These are phyloP conservation scores for Beris morrisii DNA, from an alignment of 2,888 invertebrate genomes.

Conservation along the genomic window DNA sequence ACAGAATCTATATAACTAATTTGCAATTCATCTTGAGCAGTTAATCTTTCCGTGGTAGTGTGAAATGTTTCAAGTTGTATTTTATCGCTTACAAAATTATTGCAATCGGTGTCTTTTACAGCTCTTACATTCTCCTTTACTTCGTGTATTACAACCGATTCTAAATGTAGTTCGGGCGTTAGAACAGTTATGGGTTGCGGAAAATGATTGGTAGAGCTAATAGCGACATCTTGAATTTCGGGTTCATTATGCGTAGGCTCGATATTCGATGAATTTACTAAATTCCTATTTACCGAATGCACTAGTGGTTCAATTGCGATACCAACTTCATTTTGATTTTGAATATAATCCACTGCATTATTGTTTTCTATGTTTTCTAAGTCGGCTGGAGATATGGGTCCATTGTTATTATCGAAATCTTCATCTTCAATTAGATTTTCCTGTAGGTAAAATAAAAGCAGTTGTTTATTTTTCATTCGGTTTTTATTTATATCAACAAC, in stretches of 20 bases:
- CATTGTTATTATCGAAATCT: conserved; percentile 59
- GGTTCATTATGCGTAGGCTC: neutral
- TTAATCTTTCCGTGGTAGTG: too few species aligned
- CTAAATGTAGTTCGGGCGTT: too few species aligned
- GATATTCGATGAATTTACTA: conserved; percentile 8
- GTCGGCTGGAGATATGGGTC: conserved; percentile 60
- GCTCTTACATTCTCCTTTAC: too few species aligned
- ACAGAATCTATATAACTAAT: too few species aligned
- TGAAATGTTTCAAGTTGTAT: too few species aligned
- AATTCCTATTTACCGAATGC: conserved; percentile 36
- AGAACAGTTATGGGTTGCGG: neutral
- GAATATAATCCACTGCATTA: conserved; percentile 60
- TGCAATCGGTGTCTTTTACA: too few species aligned
- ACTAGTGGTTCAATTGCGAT: conserved; percentile 31
- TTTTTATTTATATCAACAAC: neutral
- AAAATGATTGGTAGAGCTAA: conserved; percentile 24
- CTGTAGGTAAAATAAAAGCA: conserved; percentile 24
- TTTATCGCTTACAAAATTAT: too few species aligned
- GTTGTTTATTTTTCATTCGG: neutral
- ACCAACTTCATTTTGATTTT: conserved; percentile 41
- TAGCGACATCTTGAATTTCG: conserved; percentile 26
- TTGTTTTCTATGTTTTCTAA: conserved; percentile 64
- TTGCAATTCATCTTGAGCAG: too few species aligned
- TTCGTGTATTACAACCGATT: too few species aligned
- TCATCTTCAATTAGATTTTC: conserved; percentile 39